A percentile compares a stretch with the other conserved stretches of the same genome.
phyloP scores from a whole-genome alignment of 2,113 vertebrate genomes.

The Stictonetta naevosa region DNA sequence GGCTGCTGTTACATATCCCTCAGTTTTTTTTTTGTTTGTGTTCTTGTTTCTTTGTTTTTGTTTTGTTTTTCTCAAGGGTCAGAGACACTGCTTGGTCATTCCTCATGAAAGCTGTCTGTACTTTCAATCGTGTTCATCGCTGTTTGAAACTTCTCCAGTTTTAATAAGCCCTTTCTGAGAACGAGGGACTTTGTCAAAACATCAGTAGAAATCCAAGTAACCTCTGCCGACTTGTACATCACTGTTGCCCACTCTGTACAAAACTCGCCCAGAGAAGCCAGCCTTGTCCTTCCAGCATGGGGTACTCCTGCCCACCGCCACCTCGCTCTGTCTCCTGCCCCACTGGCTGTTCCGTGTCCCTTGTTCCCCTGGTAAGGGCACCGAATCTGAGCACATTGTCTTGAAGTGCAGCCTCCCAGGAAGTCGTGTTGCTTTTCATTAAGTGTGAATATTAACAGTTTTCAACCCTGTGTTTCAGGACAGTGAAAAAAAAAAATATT shows the following conservation, averaged over 20 bases:
- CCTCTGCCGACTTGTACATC: neutral
- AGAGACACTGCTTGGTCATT: neutral
- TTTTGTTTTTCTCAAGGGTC: fast-evolving
- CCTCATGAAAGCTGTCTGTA: neutral
- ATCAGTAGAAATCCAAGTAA: neutral
- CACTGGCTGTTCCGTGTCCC: neutral
- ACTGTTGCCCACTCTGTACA: neutral
- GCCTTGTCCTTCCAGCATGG: neutral
- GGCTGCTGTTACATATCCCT: neutral
- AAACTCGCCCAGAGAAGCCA: neutral
- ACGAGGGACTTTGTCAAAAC: neutral
- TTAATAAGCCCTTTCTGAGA: neutral
- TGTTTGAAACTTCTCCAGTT: neutral
- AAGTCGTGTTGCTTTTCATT: neutral
- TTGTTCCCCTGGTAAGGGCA: neutral
- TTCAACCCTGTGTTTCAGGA: neutral
- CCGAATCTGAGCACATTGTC: neutral
- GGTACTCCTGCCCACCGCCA: neutral
- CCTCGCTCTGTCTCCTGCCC: neutral
- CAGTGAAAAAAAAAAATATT: neutral
- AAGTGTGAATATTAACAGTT: neutral
- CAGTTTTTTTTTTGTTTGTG: too few relatives aligned
- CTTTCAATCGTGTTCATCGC: neutral
- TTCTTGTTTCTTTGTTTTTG: too few relatives aligned
- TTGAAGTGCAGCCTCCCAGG: neutral